These are phyloP conservation scores for Bombus cullumanus DNA, from an alignment of 1,140 invertebrate species.

Conservation along the genomic window DNA sequence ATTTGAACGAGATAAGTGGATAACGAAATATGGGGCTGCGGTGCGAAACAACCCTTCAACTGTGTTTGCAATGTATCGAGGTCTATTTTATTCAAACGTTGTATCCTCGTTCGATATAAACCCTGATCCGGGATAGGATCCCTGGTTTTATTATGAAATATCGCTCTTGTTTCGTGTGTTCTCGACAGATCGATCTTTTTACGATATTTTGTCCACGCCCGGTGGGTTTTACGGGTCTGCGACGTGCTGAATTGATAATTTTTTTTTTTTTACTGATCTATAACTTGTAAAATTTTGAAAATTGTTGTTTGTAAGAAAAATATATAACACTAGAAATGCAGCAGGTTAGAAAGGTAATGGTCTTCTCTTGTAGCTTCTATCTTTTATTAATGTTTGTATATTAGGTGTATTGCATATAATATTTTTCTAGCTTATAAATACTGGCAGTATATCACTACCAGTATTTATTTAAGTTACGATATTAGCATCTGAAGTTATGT, in stretches of 20 bases:
- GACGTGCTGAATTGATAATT: background rate
- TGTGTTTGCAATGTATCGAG: background rate
- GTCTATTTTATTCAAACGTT: background rate
- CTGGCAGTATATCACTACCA: too few relatives aligned
- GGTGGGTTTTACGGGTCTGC: too few relatives aligned
- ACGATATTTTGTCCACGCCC: background rate
- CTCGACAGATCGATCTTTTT: background rate
- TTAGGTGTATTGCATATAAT: background rate
- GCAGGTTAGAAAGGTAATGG: too few relatives aligned
- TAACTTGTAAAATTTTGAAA: background rate
- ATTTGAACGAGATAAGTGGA: constrained; percentile 14
- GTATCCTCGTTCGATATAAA: too few relatives aligned
- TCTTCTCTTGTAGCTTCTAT: too few relatives aligned
- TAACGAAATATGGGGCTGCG: background rate
- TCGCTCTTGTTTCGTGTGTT: background rate
- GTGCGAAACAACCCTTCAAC: too few relatives aligned
- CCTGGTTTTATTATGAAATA: background rate
- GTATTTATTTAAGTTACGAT: too few relatives aligned
- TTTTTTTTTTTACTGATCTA: background rate
- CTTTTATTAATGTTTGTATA: background rate
- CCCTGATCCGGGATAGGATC: too few relatives aligned
- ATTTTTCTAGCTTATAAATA: too few relatives aligned
- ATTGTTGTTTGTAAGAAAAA: background rate
- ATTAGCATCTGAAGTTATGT: too few relatives aligned
- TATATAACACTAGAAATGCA: background rate